These are phyloP conservation scores for Onychostoma macrolepis DNA, from an alignment of 2,113 vertebrate genomes.

Conservation along the genomic window DNA sequence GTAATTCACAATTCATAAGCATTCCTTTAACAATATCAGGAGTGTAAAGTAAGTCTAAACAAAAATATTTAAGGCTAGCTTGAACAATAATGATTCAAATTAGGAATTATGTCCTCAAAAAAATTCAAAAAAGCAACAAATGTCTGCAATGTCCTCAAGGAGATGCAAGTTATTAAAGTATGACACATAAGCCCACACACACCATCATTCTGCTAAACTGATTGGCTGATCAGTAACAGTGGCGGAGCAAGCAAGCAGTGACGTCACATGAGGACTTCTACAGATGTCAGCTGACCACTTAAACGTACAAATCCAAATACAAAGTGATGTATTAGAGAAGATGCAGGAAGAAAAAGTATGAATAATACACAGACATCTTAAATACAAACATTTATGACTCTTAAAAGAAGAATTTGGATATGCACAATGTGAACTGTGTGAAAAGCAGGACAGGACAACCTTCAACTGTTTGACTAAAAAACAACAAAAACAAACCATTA, in stretches of 20 bases:
- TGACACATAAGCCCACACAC: background rate
- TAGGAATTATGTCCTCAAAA: too few relatives aligned
- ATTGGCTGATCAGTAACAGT: slow-evolving; percentile 72
- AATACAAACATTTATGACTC: background rate
- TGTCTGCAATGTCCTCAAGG: background rate
- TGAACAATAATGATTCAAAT: slow-evolving; percentile 51
- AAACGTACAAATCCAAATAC: background rate
- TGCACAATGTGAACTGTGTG: background rate
- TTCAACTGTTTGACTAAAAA: background rate
- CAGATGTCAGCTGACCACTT: background rate
- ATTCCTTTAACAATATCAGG: background rate
- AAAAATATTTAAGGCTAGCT: slow-evolving; percentile 36
- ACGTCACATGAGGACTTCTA: background rate
- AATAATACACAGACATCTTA: background rate
- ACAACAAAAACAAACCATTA: background rate
- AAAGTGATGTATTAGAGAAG: background rate
- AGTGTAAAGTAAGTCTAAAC: background rate
- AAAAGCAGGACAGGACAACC: slow-evolving; percentile 12
- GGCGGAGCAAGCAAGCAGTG: slow-evolving; percentile 29
- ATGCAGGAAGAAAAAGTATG: background rate
- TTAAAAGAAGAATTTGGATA: background rate
- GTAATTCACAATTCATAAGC: background rate
- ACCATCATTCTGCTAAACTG: slow-evolving; percentile 63
- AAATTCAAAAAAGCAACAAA: background rate
- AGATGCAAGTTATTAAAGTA: background rate